Evolutionary conservation across 2,888 invertebrate genomes (phyloP), one percentile per base, ranked within the genome.

Genomic region (Lycaena phlaeas): DNA sequence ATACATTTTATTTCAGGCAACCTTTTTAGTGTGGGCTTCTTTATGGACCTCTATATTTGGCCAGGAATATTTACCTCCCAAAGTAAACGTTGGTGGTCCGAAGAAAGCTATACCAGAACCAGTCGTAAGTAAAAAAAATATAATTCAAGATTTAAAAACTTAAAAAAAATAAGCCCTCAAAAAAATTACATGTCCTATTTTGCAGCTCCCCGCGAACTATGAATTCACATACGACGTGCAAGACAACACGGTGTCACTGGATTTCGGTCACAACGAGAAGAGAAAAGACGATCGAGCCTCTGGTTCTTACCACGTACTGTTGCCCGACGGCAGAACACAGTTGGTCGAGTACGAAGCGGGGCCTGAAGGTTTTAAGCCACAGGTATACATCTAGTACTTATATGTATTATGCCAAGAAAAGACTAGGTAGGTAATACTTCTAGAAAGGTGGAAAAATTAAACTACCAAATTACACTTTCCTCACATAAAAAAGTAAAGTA

Each of bases 261-360:
- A 89, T 59, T 90, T 89, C 54, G 89, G 89, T 0, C 89, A 90
- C 61, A 86, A 85, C 36, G 89, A 90, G 67, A 87, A 87, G 57
- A 73, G 89, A 14, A 88, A 89, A 54, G 89, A 89, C 40, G 87
- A 88, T 49, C 85, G 85, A 34, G 88, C 89, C 0, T 86, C 86
- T 4, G 90, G 90, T 31, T 87, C 87, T 27, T 90, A 89, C 66
- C 87, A 88, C 62, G 89, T 89, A 26, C 66, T 89, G 27, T 70
- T 89, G 38, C 89, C 89, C 0, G 89, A 89, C 48, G 89, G 89
- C 2, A 77, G 89, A 41, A 88, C 86, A 55, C 89, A 89, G 63
- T 85, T 87, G 14, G 89, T 89, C 2, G 88, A 88, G 52, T 89
- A 89, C 54, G 85, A 88, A 42, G 89, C 89, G 4, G 89, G 88